phyloP scores from a whole-genome alignment of 2,113 vertebrate species.

The Ibidorhyncha struthersii region DNA sequence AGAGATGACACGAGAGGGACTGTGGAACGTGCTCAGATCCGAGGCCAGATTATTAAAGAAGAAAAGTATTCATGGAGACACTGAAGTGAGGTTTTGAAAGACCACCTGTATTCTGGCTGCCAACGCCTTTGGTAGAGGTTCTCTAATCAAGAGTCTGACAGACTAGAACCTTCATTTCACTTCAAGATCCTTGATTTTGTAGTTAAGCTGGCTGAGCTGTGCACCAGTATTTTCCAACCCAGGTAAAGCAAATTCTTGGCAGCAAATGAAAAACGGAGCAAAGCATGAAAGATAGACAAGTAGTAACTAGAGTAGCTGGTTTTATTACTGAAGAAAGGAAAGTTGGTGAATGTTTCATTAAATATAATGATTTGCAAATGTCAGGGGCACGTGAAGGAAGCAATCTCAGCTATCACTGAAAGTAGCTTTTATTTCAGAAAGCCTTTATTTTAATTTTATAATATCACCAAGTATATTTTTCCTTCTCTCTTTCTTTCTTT shows the following conservation, averaged over 20 bases:
- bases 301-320: constrained; percentile 4
- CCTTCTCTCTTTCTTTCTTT: neutral
- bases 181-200: neutral
- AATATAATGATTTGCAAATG: neutral
- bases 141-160: neutral
- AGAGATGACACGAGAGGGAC: neutral
- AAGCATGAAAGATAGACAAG: constrained; percentile 26
- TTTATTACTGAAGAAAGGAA: neutral
- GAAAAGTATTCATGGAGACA: neutral
- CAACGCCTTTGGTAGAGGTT: neutral
- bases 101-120: neutral
- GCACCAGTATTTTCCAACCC: neutral
- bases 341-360: neutral
- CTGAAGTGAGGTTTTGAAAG: neutral
- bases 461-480: neutral
- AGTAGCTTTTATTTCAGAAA: neutral
- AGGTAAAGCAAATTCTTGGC: constrained; percentile 29
- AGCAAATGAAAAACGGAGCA: constrained; percentile 22
- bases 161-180: neutral
- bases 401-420: neutral
- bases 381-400: neutral
- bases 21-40: neutral
- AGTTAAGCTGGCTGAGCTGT: neutral
- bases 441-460: neutral
- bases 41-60: neutral